Conservation (phyloP, 2,888 invertebrate genomes). For the Argynnis bischoffii region DNA sequence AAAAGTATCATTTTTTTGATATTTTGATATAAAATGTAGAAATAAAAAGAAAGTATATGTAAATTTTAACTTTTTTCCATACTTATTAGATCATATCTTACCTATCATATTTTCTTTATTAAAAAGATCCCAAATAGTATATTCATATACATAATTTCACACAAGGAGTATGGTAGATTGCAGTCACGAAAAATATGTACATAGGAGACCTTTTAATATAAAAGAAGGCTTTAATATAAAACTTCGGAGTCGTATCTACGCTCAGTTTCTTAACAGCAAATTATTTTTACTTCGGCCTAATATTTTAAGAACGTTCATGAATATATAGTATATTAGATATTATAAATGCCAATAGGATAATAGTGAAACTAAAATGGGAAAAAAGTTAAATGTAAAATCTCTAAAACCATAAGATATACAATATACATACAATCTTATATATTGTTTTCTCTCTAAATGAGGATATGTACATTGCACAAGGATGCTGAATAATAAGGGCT, state of each 20-base stretch:
- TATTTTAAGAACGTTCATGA: conserved; percentile 17
- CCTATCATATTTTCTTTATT: conserved; percentile 5
- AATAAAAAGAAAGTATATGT: too few relatives aligned
- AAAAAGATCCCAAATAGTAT: conserved; percentile 4
- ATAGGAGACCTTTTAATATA: conserved; percentile 13
- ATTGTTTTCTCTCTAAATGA: too few relatives aligned
- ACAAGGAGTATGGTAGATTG: conserved; percentile 3
- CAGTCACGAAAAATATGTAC: conserved; percentile 11
- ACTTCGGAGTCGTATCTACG: conserved; percentile 23
- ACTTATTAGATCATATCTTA: background rate
- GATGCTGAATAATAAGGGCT: too few relatives aligned
- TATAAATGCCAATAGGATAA: background rate
- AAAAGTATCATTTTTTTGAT: too few relatives aligned
- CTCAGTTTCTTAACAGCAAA: conserved; percentile 20
- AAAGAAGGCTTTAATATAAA: conserved; percentile 21
- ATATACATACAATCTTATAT: too few relatives aligned
- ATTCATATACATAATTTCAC: conserved; percentile 6
- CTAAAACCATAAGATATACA: too few relatives aligned
- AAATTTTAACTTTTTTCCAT: background rate
- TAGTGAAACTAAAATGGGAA: too few relatives aligned
- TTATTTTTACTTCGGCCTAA: conserved; percentile 13
- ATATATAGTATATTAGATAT: conserved; percentile 7
- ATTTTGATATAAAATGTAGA: too few relatives aligned
- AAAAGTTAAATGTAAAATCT: too few relatives aligned
- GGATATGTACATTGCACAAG: too few relatives aligned